Evolutionary conservation across 2,888 invertebrate species (phyloP).

Genomic region (Ectropis crepuscularia): DNA sequence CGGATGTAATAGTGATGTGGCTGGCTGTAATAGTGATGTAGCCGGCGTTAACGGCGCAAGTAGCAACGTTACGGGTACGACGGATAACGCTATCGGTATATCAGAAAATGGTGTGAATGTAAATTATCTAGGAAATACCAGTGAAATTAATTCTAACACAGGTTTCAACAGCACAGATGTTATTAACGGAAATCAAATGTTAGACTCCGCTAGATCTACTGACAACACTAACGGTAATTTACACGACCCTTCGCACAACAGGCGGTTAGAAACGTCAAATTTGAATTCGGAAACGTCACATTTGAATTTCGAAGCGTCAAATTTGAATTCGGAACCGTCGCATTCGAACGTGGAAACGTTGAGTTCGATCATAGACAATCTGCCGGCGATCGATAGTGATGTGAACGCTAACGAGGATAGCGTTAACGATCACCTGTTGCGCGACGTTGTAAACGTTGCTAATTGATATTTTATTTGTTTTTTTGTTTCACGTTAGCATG

Average conservation of each 20-base stretch:
- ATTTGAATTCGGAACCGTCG: conserved; percentile 18
- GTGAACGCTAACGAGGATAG: conserved; percentile 67
- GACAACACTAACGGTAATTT: conserved; percentile 12
- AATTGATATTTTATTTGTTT: not conserved
- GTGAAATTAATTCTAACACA: not conserved
- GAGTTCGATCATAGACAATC: conserved; percentile 68
- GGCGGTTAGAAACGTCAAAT: conserved; percentile 18
- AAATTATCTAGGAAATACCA: not conserved
- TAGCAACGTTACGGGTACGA: not conserved
- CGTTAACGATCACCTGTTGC: conserved; percentile 13
- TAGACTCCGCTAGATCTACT: not conserved
- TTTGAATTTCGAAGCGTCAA: conserved; percentile 12
- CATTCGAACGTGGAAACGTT: conserved; percentile 48
- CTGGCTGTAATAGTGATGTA: not conserved
- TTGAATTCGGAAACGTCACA: conserved; percentile 24
- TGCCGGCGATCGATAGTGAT: conserved; percentile 76
- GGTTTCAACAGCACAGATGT: too few relatives aligned
- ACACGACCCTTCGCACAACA: not conserved
- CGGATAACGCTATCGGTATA: not conserved
- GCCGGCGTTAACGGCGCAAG: too few relatives aligned
- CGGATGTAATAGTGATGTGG: not conserved
- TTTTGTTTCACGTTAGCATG: not conserved
- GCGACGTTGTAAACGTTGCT: conserved; percentile 14
- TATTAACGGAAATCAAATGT: not conserved
- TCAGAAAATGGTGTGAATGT: not conserved